These are phyloP conservation scores for Leucophenga montana DNA, from an alignment of 2,888 invertebrate genomes.

Conservation along the genomic window DNA sequence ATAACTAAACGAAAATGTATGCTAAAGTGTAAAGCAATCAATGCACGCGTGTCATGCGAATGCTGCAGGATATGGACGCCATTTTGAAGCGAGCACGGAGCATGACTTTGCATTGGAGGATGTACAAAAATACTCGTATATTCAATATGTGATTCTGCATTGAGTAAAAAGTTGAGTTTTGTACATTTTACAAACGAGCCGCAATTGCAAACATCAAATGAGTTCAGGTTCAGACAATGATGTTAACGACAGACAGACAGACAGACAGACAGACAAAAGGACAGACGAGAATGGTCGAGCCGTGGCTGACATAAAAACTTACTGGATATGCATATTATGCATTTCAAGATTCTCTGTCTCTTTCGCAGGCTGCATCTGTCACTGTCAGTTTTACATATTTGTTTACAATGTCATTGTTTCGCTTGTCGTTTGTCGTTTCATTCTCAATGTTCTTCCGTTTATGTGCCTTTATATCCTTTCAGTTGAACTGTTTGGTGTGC, in stretches of 20 bases:
- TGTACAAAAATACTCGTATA: no score
- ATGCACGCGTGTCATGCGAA: constrained; percentile 38
- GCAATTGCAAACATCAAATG: constrained; percentile 48
- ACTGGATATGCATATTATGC: background rate
- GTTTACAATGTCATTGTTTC: constrained; percentile 7
- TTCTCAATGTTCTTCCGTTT: constrained; percentile 1
- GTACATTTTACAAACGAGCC: constrained; percentile 50
- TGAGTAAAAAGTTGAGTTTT: constrained; percentile 50
- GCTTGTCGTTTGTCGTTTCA: constrained; percentile 14
- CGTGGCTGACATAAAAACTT: background rate
- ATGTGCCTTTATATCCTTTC: background rate
- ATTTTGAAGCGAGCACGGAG: no score
- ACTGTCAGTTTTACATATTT: constrained; percentile 51
- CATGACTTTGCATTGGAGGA: no score
- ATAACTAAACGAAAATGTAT: constrained; percentile 2
- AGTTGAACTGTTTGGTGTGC: no score
- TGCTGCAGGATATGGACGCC: background rate
- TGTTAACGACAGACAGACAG: no score
- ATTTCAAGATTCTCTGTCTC: constrained; percentile 30
- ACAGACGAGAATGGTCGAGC: no score
- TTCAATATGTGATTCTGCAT: constrained; percentile 20
- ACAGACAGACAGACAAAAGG: no score
- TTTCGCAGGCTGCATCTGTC: constrained; percentile 48
- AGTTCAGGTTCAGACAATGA: constrained; percentile 54
- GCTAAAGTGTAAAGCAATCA: constrained; percentile 42